Base-by-base conservation (phyloP, 1,140 invertebrate genomes). In the Drosophila bifasciata region DNA sequence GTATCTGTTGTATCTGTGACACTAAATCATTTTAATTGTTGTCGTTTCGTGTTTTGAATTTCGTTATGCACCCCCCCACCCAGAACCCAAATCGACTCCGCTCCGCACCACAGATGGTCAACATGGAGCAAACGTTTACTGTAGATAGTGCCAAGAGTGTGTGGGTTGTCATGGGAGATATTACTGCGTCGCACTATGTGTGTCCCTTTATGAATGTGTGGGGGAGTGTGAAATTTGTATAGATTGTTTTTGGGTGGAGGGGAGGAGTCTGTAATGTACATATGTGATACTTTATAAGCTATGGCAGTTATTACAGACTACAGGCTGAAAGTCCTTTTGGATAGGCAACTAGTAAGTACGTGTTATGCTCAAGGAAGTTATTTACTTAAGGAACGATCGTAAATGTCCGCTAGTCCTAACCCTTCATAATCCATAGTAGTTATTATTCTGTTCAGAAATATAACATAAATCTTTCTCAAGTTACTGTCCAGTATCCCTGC, bases 21-120 rank as follows among this genome's bases (percentile, higher is more conserved):
- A 88, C 77, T 88, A 86, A 86, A 86, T 86, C 83, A 86, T 86
- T 86, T 86, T 86, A 86, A 86, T 86, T 86, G 81, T 86, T 86
- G 81, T 81, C 77, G 78, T 86, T 36, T 88, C 83, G 81, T 85
- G 73, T 81, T 80, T 86, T 53, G 81, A 77, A 77, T 76, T 80
- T 62, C 58, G 25, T 40, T 62, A 46, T 32, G 28, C 45, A 57
- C 52, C 21, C 39, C 51, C 50, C 25, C n/a, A n/a, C 16, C 39
- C 39, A 36, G 32, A 36, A 36, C 32, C 9, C 28, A 9, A 32
- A 8, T 9, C 48, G 40, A 8, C 25, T 17, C 44, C 19, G 13
- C n/a, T n/a, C 25, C 16, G 25, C 41, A 25, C 17, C 19, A 23
- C 25, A 13, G 36, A 39, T 16, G 58, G 21, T 51, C 48, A 39